phyloP scores from a whole-genome alignment of 2,113 vertebrate genomes.

The Epinephelus cyanopodus region DNA sequence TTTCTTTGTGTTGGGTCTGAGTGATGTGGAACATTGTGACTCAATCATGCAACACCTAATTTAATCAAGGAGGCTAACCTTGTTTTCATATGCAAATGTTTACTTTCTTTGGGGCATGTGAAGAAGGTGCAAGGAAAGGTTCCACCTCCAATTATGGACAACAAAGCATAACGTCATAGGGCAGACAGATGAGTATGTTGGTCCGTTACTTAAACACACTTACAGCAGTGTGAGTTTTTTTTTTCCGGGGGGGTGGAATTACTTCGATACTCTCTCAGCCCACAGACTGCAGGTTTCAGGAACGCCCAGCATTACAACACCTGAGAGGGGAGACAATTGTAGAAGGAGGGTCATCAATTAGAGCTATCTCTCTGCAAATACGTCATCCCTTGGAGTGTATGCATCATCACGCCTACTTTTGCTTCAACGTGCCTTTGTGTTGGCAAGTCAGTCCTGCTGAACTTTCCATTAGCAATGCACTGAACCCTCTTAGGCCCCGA shows the following conservation, averaged over 20 bases:
- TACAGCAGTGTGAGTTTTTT: not conserved
- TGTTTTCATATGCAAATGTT: conserved; percentile 63
- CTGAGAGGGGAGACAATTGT: not conserved
- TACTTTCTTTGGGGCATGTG: conserved; percentile 41
- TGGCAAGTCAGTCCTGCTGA: not conserved
- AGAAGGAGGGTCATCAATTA: not conserved
- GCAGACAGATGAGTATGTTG: not conserved
- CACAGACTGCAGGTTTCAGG: not conserved
- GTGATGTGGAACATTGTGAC: conserved; percentile 89
- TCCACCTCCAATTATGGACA: conserved; percentile 30
- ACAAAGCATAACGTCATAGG: conserved; percentile 19
- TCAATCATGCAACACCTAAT: conserved; percentile 90
- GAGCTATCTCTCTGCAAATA: not conserved
- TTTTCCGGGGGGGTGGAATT: not conserved
- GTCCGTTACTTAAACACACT: conserved; percentile 3
- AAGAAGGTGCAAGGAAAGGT: conserved; percentile 53
- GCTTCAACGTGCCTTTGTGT: conserved; percentile 3
- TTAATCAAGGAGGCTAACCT: conserved; percentile 82
- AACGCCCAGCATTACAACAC: conserved; percentile 42
- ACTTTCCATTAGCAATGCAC: not conserved
- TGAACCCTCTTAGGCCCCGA: no score
- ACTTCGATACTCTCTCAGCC: not conserved
- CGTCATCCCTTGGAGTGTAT: not conserved
- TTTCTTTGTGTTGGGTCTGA: conserved; percentile 88
- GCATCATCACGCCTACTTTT: not conserved